Conservation (phyloP, 2,888 invertebrate species). For the Caenorhabditis panamensis region DNA sequence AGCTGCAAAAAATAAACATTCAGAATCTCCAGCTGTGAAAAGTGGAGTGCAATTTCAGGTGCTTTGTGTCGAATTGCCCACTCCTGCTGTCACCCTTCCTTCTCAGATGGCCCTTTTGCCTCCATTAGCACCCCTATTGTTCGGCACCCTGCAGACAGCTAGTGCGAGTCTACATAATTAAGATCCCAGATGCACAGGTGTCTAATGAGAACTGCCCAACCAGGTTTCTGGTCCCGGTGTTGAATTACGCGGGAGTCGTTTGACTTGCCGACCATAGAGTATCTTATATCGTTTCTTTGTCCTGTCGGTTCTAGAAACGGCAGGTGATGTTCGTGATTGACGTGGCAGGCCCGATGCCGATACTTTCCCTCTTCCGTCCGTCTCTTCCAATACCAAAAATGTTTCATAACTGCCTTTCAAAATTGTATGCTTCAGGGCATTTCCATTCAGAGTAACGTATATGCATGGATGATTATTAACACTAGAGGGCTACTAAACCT, state of each 20-base stretch:
- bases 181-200: conserved; percentile 50
- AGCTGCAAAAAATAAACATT: conserved; percentile 64
- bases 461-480: conserved; percentile 59
- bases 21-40: conserved; percentile 32
- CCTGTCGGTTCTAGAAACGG: conserved; percentile 29
- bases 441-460: conserved; percentile 50
- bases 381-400: conserved; percentile 4
- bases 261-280: conserved; percentile 46
- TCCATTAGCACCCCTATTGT: conserved; percentile 31
- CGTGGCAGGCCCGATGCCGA: conserved; percentile 20
- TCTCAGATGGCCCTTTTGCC: conserved; percentile 30
- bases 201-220: conserved; percentile 26
- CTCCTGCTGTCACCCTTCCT: conserved; percentile 18
- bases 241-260: conserved; percentile 46
- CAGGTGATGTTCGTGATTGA: conserved; percentile 58
- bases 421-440: conserved; percentile 58
- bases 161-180: conserved; percentile 22
- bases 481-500: conserved; percentile 38
- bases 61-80: conserved; percentile 34
- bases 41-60: conserved; percentile 28
- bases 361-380: background rate
- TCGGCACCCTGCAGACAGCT: background rate
- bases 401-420: conserved; percentile 37
- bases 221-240: conserved; percentile 4
- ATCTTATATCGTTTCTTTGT: conserved; percentile 61